Percentiles rank a stretch among this genome's conserved stretches.
phyloP scores from a whole-genome alignment of 2,888 invertebrate genomes.

The Danaus chrysippus region DNA sequence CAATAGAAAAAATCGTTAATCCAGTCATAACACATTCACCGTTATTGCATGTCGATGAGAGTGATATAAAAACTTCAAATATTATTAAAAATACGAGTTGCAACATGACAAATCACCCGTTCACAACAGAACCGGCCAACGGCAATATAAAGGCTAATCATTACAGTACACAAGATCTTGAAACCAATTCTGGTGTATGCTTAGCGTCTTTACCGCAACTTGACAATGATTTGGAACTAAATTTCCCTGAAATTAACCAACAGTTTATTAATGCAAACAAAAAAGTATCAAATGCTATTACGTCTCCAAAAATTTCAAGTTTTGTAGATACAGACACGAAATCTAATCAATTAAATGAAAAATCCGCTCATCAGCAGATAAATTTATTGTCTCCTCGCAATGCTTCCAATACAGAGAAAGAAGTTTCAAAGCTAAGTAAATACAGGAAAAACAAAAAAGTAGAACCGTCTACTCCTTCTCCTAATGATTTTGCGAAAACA shows the following conservation, averaged over 20 bases:
- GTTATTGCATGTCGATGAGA: constrained; percentile 42
- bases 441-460: constrained; percentile 56
- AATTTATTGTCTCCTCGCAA: constrained; percentile 27
- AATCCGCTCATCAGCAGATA: constrained; percentile 28
- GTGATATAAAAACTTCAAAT: constrained; percentile 33
- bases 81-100: constrained; percentile 51
- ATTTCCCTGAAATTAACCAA: constrained; percentile 73
- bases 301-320: constrained; percentile 42
- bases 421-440: constrained; percentile 61
- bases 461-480: constrained; percentile 28
- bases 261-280: constrained; percentile 73
- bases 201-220: constrained; percentile 67
- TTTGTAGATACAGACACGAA: constrained; percentile 40
- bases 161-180: constrained; percentile 66
- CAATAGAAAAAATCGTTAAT: constrained; percentile 70
- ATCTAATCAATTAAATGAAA: constrained; percentile 14
- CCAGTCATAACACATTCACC: constrained; percentile 51
- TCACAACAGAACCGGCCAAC: constrained; percentile 41
- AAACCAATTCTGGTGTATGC: constrained; percentile 67
- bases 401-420: constrained; percentile 45
- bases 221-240: constrained; percentile 72
- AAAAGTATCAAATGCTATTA: constrained; percentile 43
- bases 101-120: constrained; percentile 61
- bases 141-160: constrained; percentile 51
- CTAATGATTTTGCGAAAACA: background rate